Evolutionary conservation across 2,113 vertebrate genomes (phyloP), one percentile per base, ranked within the genome.

Genomic region (Rhineura floridana): DNA sequence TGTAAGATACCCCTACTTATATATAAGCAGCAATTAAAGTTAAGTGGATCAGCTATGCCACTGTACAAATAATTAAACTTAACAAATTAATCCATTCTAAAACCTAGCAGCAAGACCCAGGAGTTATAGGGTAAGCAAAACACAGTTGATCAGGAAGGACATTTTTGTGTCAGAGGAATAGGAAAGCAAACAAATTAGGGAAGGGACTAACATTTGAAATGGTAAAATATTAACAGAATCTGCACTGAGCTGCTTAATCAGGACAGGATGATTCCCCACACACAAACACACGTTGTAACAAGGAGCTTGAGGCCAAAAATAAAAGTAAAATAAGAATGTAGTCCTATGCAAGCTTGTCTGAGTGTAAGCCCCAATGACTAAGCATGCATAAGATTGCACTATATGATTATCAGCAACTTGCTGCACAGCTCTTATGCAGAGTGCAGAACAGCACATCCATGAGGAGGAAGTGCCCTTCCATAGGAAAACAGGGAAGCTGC

Each of bases 1-100:
- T 55, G 21, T 1, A 80, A 72, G 85, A 90, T 52, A 48, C 17
- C 83, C 55, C 1, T 90, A 91, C 83, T 90, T 90, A 55, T 3
- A 39, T 69, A n/a, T 36, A 90, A 89, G 50, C 12, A 75, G 63
- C 75, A 88, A 65, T 7, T 1, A 28, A 81, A 91, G 73, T 19
- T 46, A 67, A 11, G 63, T 28, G 81, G 42, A 50, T 86, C 52
- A 81, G 88, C 63, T 78, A 42, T 62, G 70, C 52, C 70, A 84
- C 75, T 0, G 67, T 6, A 44, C 28, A 89, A 84, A 0, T 76
- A 75, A 88, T 55, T 80, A 63, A 73, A 80, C 63, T 13, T 23
- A 86, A 17, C 82, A 89, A 83, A 33, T 65, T 65, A 67, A 30
- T 36, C 75, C 19, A 65, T 82, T 94, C 75, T 75, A 4, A 75